Evolutionary conservation across 2,113 vertebrate species (phyloP), one percentile per base, ranked within the genome.

Genomic region (Thalassarche chlororhynchos): DNA sequence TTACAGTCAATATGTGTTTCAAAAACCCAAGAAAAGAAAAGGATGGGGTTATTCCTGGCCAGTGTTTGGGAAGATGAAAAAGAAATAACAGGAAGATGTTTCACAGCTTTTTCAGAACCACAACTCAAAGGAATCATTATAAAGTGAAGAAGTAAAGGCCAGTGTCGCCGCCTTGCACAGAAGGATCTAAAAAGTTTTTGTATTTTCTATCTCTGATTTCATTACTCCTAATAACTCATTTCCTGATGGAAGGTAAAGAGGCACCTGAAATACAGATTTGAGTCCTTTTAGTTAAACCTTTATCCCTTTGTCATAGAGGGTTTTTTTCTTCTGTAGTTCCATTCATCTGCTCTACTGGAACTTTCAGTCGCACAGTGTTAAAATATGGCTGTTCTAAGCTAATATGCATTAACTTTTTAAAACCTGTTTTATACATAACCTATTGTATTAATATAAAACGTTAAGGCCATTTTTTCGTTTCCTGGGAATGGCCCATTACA

Each of bases 371-470:
- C 95, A 95, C 85, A 66, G 98, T 98, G 97, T 98, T 98, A 98
- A 97, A 96, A 98, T 96, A 98, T 98, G 98, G 97, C 97, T 98
- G 97, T 98, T 97, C 97, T 95, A 94, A 97, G 97, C 97, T 98
- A 98, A 98, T 98, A 98, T 98, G 98, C 98, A 98, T 98, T 98
- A 98, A 98, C 97, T 96, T 98, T 97, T 97, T 87, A 93, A 97
- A 97, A 97, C 87, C 96, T 98, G 97, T 98, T 98, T 98, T 98
- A 97, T 96, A 98, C 97, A 97, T 97, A 98, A 98, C 97, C 97
- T 97, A 98, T 98, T 98, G 97, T 98, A 97, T 97, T 97, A 97
- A 97, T 97, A 98, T 97, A 98, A 97, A 98, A 97, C 95, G 94
- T 93, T 95, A 98, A 97, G 95, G 95, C 96, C 97, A 97, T 97